phyloP scores from a whole-genome alignment of 2,113 vertebrate genomes.

The Empidonax alnorum region DNA sequence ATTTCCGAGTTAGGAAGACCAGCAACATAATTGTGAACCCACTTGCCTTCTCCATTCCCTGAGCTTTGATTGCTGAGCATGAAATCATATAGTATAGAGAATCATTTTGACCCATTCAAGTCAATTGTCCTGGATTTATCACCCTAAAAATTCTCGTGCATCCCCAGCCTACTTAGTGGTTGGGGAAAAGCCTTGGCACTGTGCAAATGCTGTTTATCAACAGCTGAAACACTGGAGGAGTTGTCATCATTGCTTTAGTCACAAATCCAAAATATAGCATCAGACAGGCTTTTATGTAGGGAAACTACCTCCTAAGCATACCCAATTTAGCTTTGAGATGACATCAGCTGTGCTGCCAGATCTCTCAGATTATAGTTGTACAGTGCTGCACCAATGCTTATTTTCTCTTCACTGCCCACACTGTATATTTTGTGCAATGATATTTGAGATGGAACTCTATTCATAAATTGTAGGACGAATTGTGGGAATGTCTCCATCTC shows the following conservation, averaged over 20 bases:
- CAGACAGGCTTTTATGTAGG: accelerated
- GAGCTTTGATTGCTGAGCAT: background rate
- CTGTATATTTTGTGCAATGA: background rate
- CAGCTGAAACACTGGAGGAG: accelerated
- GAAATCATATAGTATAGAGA: background rate
- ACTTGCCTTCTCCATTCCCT: background rate
- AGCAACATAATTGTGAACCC: background rate
- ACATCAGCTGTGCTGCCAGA: background rate
- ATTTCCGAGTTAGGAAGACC: background rate
- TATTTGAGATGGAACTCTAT: background rate
- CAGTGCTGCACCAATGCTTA: background rate
- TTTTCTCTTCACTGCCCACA: background rate
- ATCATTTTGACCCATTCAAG: background rate
- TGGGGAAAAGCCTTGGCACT: background rate
- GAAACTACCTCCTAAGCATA: background rate
- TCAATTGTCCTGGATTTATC: background rate
- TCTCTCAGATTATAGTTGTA: background rate
- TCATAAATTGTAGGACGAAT: background rate
- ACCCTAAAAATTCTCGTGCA: background rate
- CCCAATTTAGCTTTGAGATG: background rate
- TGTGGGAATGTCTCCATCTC: background rate
- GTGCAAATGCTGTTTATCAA: background rate
- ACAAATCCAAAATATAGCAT: background rate
- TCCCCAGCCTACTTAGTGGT: background rate
- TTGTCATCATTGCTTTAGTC: background rate